Percentiles rank a stretch among this genome's conserved stretches.
These are phyloP conservation scores for Aurelia coerulea DNA, from an alignment of 30 jellyfish, hydroid and myxozoan species.

Conservation along the genomic window DNA sequence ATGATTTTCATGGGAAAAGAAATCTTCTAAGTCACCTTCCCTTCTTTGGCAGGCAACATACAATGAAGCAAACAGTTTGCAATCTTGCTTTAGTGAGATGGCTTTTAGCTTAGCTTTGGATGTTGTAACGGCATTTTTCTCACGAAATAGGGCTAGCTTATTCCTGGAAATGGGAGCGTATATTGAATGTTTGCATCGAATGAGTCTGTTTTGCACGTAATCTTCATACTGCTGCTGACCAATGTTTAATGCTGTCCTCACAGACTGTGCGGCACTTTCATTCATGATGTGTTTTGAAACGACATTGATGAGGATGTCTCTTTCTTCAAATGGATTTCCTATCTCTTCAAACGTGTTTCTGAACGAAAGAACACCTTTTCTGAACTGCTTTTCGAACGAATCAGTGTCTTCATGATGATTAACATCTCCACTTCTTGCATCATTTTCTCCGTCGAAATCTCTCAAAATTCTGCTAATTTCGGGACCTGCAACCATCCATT, in stretches of 20 bases:
- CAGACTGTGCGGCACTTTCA: background rate
- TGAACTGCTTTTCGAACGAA: background rate
- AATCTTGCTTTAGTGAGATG: slow-evolving; percentile 13
- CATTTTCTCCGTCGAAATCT: background rate
- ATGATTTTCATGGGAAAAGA: slow-evolving; percentile 37
- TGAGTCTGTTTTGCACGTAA: slow-evolving; percentile 3
- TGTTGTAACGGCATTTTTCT: background rate
- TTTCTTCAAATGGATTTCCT: too few relatives aligned
- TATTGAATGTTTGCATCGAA: background rate
- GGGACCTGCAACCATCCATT: slow-evolving; percentile 57
- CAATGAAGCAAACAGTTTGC: slow-evolving; percentile 2
- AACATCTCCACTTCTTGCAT: background rate
- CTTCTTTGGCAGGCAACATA: slow-evolving; percentile 28
- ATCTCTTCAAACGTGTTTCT: background rate
- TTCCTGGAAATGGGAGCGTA: background rate
- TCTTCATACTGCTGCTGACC: slow-evolving; percentile 1
- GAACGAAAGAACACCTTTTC: background rate
- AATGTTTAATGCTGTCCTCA: background rate
- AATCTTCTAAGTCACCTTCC: slow-evolving; percentile 20
- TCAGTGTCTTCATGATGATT: slow-evolving; percentile 8
- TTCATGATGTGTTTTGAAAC: too few relatives aligned
- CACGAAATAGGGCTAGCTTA: slow-evolving; percentile 23
- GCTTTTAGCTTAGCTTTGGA: slow-evolving; percentile 1
- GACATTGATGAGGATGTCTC: too few relatives aligned
- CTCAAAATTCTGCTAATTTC: slow-evolving; percentile 19